Conservation (phyloP, 2,888 invertebrate genomes). For the Drosophila anomelani region DNA sequence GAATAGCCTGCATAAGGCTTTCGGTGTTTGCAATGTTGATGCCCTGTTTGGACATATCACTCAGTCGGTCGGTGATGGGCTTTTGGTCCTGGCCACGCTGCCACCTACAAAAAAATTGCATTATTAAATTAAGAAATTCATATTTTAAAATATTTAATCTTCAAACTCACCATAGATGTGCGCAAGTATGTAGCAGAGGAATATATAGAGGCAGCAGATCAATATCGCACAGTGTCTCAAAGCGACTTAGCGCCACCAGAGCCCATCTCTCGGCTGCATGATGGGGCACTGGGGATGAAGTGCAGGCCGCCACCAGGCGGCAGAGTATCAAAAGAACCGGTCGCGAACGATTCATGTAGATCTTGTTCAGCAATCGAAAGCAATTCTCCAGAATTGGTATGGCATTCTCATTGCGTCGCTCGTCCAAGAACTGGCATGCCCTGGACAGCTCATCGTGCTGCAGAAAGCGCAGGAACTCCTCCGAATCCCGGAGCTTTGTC, state of each 20-base stretch:
- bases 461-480: constrained; percentile 87
- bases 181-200: constrained; percentile 89
- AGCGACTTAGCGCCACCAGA: constrained; percentile 88
- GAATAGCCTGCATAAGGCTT: constrained; percentile 88
- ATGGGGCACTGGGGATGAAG: constrained; percentile 86
- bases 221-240: constrained; percentile 89
- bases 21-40: constrained; percentile 87
- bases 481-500: constrained; percentile 86
- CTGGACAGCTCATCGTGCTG: constrained; percentile 88
- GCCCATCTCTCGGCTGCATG: constrained; percentile 89
- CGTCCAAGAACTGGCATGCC: constrained; percentile 87
- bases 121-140: neutral
- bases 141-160: accelerated
- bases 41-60: constrained; percentile 88
- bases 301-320: constrained; percentile 87
- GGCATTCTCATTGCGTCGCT: constrained; percentile 87
- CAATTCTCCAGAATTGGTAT: constrained; percentile 88
- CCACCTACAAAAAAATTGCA: constrained; percentile 84
- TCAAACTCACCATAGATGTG: constrained; percentile 87
- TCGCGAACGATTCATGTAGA: constrained; percentile 88
- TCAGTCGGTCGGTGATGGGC: constrained; percentile 87
- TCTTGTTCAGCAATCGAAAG: constrained; percentile 88
- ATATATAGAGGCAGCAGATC: constrained; percentile 89
- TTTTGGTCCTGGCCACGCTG: constrained; percentile 88
- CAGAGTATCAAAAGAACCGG: constrained; percentile 89